Evolutionary conservation across 2,888 invertebrate genomes (phyloP).

Genomic region (Dasypolia templi): DNA sequence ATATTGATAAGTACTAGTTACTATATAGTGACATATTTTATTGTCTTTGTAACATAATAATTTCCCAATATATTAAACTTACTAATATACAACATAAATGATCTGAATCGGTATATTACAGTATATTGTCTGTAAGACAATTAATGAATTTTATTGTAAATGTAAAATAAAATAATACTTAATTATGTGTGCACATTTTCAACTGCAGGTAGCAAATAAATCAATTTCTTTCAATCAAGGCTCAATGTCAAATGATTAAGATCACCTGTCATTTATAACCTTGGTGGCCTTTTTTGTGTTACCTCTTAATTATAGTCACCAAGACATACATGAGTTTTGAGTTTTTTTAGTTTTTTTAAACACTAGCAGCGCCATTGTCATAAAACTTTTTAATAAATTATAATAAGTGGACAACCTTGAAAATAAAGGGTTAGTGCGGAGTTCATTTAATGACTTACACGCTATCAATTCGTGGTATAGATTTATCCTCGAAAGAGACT

Average conservation of each 20-base stretch:
- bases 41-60: neutral
- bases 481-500: neutral
- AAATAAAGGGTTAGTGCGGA: neutral
- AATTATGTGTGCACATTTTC: constrained; percentile 2
- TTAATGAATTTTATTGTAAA: neutral
- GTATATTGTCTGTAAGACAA: too few relatives aligned
- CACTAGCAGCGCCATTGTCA: neutral
- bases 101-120: neutral
- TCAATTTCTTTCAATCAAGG: constrained; percentile 27
- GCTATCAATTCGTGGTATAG: neutral
- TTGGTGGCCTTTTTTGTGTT: neutral
- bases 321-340: too few relatives aligned
- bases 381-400: constrained; percentile 2
- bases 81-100: neutral
- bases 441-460: neutral
- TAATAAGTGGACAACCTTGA: neutral
- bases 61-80: too few relatives aligned
- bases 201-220: constrained; percentile 18
- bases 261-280: neutral
- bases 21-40: neutral
- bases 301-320: neutral
- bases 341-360: neutral
- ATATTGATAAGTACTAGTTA: too few relatives aligned
- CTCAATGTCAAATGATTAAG: constrained; percentile 3
- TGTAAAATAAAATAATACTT: neutral